Percentiles rank a stretch among this genome's conserved stretches.
phyloP scores from a whole-genome alignment of 2,888 invertebrate genomes.

The Gymnosoma rotundatum region DNA sequence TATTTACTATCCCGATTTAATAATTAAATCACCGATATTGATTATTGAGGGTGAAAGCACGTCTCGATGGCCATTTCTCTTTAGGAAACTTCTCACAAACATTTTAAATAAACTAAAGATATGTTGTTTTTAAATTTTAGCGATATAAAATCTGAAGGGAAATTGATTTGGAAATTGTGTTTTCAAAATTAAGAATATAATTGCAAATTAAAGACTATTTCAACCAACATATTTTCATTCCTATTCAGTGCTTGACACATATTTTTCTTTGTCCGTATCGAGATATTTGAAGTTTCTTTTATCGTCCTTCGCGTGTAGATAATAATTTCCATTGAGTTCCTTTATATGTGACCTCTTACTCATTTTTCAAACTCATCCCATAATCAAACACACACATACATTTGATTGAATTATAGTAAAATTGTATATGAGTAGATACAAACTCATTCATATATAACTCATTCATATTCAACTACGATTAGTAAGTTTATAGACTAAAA shows the following conservation, averaged over 20 bases:
- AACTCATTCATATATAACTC: conserved; percentile 12
- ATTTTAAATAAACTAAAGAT: too few relatives aligned
- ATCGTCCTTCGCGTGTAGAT: conserved; percentile 64
- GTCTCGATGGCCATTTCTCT: too few relatives aligned
- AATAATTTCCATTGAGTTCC: conserved; percentile 56
- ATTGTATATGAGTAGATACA: neutral
- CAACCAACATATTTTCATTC: too few relatives aligned
- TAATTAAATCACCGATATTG: too few relatives aligned
- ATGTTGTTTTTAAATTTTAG: too few relatives aligned
- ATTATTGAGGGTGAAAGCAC: too few relatives aligned
- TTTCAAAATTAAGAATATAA: too few relatives aligned
- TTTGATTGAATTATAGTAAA: neutral
- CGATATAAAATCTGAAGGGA: too few relatives aligned
- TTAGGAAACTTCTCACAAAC: too few relatives aligned
- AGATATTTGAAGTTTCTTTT: conserved; percentile 34
- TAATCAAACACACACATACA: neutral
- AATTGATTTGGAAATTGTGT: too few relatives aligned
- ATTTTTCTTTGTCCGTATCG: conserved; percentile 25
- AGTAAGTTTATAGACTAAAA: neutral
- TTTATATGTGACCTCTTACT: neutral
- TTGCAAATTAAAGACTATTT: too few relatives aligned
- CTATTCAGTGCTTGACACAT: neutral
- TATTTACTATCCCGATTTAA: too few relatives aligned
- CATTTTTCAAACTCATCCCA: neutral
- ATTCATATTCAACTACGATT: conserved; percentile 8